These are phyloP conservation scores for Zele albiditarsus DNA, from an alignment of 2,888 invertebrate genomes.

Conservation along the genomic window DNA sequence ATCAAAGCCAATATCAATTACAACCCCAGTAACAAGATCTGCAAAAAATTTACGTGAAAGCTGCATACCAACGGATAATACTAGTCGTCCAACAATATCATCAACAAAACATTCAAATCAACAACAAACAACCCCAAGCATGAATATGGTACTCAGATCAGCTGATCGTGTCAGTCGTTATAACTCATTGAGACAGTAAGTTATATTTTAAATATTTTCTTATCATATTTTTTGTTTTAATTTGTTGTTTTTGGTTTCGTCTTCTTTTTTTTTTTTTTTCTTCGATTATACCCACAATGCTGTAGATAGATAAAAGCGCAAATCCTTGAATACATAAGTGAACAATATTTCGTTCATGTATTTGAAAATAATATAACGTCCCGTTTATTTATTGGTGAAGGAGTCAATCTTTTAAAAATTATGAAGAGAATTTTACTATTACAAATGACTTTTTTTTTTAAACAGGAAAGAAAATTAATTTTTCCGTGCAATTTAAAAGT, in stretches of 20 bases:
- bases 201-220: slow-evolving; percentile 44
- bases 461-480: too few species aligned
- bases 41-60: slow-evolving; percentile 60
- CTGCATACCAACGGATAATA: slow-evolving; percentile 56
- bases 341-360: not conserved
- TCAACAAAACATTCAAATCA: slow-evolving; percentile 57
- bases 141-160: slow-evolving; percentile 67
- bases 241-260: not conserved
- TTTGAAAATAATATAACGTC: not conserved
- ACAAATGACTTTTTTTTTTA: too few species aligned
- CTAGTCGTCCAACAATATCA: slow-evolving; percentile 56
- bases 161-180: slow-evolving; percentile 67
- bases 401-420: too few species aligned
- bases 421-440: too few species aligned
- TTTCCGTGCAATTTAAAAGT: too few species aligned
- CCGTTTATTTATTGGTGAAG: not conserved
- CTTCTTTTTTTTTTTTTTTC: not conserved
- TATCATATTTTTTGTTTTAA: not conserved
- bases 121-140: slow-evolving; percentile 61
- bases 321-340: not conserved
- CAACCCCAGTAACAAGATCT: slow-evolving; percentile 67
- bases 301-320: slow-evolving; percentile 9
- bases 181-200: slow-evolving; percentile 70
- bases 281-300: not conserved
- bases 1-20: slow-evolving; percentile 56